Conservation (phyloP, 2,113 vertebrate genomes). For the Sakesphorus luctuosus region DNA sequence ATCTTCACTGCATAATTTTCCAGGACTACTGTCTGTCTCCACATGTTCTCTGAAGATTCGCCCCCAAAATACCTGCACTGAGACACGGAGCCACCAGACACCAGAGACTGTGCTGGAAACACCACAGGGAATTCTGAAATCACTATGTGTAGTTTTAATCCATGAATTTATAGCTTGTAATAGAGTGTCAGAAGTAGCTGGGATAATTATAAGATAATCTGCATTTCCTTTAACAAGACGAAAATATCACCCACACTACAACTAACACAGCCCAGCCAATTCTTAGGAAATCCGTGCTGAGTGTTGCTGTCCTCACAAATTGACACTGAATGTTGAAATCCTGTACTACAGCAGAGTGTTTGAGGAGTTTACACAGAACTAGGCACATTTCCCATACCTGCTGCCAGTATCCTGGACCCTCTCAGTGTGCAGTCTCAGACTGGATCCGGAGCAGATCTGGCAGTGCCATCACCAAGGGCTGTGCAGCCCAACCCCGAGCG, state of each 20-base stretch:
- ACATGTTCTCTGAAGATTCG: background rate
- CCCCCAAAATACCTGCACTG: background rate
- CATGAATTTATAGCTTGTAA: slow-evolving; percentile 22
- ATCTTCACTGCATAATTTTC: background rate
- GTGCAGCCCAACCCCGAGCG: rapidly evolving
- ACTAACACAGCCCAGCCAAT: background rate
- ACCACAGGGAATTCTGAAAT: background rate
- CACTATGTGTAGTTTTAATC: slow-evolving; percentile 17
- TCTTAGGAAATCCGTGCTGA: background rate
- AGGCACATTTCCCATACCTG: background rate
- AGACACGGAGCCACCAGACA: background rate
- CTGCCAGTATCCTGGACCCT: background rate
- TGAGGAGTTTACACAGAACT: background rate
- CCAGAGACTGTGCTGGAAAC: background rate
- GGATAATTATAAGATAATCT: slow-evolving; percentile 15
- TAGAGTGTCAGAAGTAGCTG: background rate
- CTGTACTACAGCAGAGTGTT: background rate
- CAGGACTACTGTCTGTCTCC: background rate
- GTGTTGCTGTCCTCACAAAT: background rate
- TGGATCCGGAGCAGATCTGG: background rate
- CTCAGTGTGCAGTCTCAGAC: background rate
- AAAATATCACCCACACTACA: background rate
- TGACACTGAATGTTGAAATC: background rate
- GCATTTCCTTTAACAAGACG: slow-evolving; percentile 22
- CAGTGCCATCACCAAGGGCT: background rate